phyloP scores from a whole-genome alignment of 1,140 invertebrate genomes.

The Trissolcus basalis region DNA sequence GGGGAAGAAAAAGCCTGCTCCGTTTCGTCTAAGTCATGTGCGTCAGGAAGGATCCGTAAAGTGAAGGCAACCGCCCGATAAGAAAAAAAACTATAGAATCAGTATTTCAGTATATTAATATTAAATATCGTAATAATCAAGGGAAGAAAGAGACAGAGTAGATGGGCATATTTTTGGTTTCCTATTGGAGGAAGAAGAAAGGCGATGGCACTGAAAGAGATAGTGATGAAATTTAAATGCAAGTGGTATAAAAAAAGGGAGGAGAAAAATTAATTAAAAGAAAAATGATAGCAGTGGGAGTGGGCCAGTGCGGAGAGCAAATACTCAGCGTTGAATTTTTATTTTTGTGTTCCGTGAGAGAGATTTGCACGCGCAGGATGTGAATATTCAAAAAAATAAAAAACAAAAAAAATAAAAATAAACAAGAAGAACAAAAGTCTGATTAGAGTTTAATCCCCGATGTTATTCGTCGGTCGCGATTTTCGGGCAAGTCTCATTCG shows the following conservation, averaged over 20 bases:
- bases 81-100: constrained; percentile 68
- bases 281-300: constrained; percentile 14
- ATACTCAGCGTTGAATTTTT: constrained; percentile 43
- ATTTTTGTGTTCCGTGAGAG: constrained; percentile 28
- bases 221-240: neutral
- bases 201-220: neutral
- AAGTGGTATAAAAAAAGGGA: neutral
- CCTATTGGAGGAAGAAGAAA: constrained; percentile 15
- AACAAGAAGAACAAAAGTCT: constrained; percentile 45
- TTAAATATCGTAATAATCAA: constrained; percentile 60
- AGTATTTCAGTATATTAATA: constrained; percentile 70
- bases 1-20: constrained; percentile 47
- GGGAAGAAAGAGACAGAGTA: constrained; percentile 30
- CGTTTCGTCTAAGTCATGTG: constrained; percentile 7
- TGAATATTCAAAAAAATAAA: constrained; percentile 36
- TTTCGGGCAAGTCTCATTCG: constrained; percentile 46
- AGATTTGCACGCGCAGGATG: constrained; percentile 31
- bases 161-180: constrained; percentile 45
- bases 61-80: constrained; percentile 65
- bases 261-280: neutral
- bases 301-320: constrained; percentile 44
- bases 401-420: too few relatives aligned
- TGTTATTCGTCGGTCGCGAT: constrained; percentile 40
- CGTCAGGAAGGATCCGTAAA: constrained; percentile 49
- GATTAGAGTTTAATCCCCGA: constrained; percentile 46